Conservation (phyloP, 2,113 vertebrate species). For the Caretta caretta region DNA sequence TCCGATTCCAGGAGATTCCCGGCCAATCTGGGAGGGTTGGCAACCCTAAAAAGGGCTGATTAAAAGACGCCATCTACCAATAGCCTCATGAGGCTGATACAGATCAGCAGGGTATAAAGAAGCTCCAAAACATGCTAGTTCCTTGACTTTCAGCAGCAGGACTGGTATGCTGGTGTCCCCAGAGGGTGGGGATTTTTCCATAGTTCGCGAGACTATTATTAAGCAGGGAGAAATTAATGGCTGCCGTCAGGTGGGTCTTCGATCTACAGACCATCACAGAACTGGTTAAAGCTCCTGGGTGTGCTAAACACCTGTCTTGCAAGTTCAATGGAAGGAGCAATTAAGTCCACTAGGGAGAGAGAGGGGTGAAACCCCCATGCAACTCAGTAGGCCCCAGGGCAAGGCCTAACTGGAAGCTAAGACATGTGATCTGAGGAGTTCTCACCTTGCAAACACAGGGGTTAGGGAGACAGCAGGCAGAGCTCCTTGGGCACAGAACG, state of each 20-base stretch:
- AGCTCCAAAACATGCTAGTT: background rate
- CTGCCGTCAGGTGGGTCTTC: rapidly evolving
- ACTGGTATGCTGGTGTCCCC: background rate
- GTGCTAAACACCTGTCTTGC: background rate
- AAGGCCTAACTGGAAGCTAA: background rate
- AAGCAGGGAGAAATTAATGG: background rate
- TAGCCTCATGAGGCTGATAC: background rate
- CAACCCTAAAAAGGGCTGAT: background rate
- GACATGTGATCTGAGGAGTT: background rate
- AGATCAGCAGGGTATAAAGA: background rate
- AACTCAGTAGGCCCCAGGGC: background rate
- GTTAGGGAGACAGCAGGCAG: no score
- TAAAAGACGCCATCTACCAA: background rate
- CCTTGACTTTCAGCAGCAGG: background rate
- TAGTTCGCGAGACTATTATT: background rate
- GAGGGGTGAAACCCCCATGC: background rate
- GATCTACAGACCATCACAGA: conserved; percentile 5
- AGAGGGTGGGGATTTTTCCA: background rate
- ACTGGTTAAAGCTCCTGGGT: background rate
- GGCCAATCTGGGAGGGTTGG: no score
- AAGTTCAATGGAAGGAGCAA: background rate
- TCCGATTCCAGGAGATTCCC: no score
- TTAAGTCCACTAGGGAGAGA: background rate
- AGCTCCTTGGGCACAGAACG: background rate
- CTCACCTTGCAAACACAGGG: no score